Base-by-base conservation (phyloP, 2,888 invertebrate species). In the Brassicogethes aeneus region DNA sequence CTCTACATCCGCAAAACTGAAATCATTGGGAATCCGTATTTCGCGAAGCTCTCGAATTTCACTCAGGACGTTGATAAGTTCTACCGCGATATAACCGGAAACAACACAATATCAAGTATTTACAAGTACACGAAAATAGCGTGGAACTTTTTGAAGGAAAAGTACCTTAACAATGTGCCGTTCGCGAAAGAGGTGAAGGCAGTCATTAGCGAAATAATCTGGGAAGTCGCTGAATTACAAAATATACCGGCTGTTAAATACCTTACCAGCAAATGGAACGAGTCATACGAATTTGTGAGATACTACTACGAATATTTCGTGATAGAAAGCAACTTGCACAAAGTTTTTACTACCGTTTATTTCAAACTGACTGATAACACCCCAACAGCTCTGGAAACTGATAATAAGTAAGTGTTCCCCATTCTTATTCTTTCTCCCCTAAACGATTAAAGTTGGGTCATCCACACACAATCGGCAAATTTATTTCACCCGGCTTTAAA, bases 221-320 rank as follows among this genome's bases (percentile, higher is more conserved):
- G 67, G 14, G 82, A 81, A 57, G 61, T 83, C 3, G 74, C 77
- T 46, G 73, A 77, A 51, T 59, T 83, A 13, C 69, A 74, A 45
- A 77, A 80, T 47, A 62, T 81, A 30, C 78, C 79, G 0, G 73
- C 78, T 3, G 69, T 82, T 1, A 70, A 75, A 47, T 74, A 75
- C 42, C 57, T 77, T 2, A 60, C 75, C 1, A 70, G 74, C 14
- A 76, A 77, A 53, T 65, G 70, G 23, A 62, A 73, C 30, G 83
- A 86, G 60, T 68, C 80, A 0, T 74, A 80, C 55, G 73, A 71
- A 0, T 77, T 77, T 47, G 64, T 80, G 2, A 76, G 76, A 43
- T 86, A 85, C 77, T 72, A 88, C 59, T 84, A 81, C 51, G 79
- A 85, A 37, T 88, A 87, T 56, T 79, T 89, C 56, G 74, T 85